Evolutionary conservation across 2,113 vertebrate genomes (phyloP).

Genomic region (Psettodes erumei): DNA sequence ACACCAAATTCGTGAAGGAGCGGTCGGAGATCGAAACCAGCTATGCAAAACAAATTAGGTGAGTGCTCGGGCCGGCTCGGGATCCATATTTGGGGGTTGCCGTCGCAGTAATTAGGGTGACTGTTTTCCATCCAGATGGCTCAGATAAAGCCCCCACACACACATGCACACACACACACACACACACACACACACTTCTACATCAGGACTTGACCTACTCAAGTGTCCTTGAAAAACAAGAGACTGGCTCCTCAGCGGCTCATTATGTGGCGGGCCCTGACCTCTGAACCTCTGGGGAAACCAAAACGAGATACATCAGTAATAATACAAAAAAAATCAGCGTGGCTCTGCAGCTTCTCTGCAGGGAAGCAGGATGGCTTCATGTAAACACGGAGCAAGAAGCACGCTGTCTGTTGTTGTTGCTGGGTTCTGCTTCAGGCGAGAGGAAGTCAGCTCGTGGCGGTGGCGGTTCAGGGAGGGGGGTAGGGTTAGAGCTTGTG

Average conservation of each 20-base stretch:
- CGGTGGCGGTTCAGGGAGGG: neutral
- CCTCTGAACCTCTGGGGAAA: constrained; percentile 38
- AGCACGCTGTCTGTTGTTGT: constrained; percentile 41
- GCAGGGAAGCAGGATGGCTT: neutral
- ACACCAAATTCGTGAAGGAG: constrained; percentile 98
- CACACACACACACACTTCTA: too few species aligned
- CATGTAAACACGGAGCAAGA: neutral
- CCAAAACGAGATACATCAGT: constrained; percentile 4
- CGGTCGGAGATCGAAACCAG: constrained; percentile 93
- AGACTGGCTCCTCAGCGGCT: constrained; percentile 24
- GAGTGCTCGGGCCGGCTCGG: constrained; percentile 65
- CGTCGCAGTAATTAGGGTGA: neutral
- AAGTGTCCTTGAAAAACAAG: constrained; percentile 54
- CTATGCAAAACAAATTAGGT: constrained; percentile 99
- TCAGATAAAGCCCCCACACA: constrained; percentile 12
- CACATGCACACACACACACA: too few species aligned
- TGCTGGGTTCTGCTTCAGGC: constrained; percentile 60
- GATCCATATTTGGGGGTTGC: neutral
- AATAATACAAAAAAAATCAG: neutral
- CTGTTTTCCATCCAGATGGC: constrained; percentile 16
- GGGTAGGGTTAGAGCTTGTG: constrained; percentile 60
- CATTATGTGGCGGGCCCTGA: constrained; percentile 34
- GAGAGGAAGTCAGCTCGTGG: constrained; percentile 72
- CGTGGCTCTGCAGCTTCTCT: neutral
- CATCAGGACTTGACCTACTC: constrained; percentile 35